A percentile compares a stretch with the other conserved stretches of the same genome.
Conservation (phyloP, 2,888 invertebrate genomes). For the Drosophila ustulata region DNA sequence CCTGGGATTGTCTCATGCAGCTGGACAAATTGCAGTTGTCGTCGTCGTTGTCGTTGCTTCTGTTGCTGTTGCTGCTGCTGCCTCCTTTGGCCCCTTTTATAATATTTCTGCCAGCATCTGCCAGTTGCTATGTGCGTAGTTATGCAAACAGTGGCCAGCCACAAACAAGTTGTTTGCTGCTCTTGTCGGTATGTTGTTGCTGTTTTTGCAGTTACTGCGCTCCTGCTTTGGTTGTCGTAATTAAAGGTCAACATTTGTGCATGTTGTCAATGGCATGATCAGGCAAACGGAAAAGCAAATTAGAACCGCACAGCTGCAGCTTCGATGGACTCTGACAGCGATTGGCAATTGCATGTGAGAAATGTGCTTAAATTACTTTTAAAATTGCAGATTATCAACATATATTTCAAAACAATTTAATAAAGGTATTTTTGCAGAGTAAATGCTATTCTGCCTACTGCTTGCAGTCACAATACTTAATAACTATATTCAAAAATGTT, state of each 20-base stretch:
- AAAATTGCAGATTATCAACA: not conserved
- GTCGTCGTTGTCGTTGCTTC: constrained; percentile 61
- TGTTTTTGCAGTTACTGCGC: constrained; percentile 36
- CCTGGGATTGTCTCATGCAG: constrained; percentile 63
- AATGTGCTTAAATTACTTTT: not conserved
- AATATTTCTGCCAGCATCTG: constrained; percentile 51
- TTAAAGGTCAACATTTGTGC: constrained; percentile 83
- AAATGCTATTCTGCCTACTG: not conserved
- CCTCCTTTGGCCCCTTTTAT: constrained; percentile 55
- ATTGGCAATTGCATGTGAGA: not conserved
- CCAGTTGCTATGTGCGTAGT: constrained; percentile 72
- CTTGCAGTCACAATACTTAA: not conserved
- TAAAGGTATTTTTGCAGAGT: not conserved
- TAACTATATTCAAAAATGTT: no score
- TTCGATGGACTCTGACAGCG: not conserved
- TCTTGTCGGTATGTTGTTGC: constrained; percentile 40
- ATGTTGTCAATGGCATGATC: constrained; percentile 74
- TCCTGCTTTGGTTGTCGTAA: constrained; percentile 68
- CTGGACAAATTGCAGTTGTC: constrained; percentile 81
- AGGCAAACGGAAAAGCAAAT: constrained; percentile 43
- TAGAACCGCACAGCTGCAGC: constrained; percentile 16
- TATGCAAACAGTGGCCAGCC: constrained; percentile 77
- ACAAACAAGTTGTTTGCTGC: constrained; percentile 71
- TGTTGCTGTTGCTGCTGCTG: constrained; percentile 32
- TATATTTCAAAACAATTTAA: not conserved